phyloP scores from a whole-genome alignment of 2,888 invertebrate species.

The Nymphalis urticae region DNA sequence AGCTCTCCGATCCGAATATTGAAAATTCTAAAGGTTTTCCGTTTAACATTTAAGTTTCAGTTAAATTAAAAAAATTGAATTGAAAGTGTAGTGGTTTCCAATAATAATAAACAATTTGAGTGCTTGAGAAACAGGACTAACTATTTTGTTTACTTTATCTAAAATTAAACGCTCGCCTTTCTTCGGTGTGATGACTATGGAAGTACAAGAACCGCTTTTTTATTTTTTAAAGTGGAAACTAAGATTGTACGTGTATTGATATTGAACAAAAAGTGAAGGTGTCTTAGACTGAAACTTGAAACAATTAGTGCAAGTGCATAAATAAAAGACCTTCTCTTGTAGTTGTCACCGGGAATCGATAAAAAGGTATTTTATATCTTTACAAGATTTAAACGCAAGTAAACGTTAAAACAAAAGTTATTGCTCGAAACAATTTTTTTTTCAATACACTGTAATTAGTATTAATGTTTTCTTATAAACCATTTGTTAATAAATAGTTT shows the following conservation, averaged over 20 bases:
- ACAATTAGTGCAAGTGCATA: too few species aligned
- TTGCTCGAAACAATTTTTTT: too few species aligned
- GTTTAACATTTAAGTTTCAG: neutral
- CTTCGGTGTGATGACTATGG: conserved; percentile 11
- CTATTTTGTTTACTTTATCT: conserved; percentile 27
- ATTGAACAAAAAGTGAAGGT: too few species aligned
- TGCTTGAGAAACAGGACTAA: neutral
- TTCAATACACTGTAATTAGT: too few species aligned
- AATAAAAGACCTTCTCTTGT: conserved; percentile 18
- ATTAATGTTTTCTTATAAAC: neutral
- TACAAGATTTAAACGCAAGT: too few species aligned
- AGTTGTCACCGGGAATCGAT: conserved; percentile 16
- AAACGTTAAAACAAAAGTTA: too few species aligned
- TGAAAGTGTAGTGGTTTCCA: neutral
- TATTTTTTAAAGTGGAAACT: too few species aligned
- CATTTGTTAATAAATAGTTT: neutral
- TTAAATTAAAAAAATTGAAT: neutral
- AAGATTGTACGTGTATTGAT: too few species aligned
- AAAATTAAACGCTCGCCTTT: conserved; percentile 25
- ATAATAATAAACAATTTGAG: neutral
- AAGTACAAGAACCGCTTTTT: too few species aligned
- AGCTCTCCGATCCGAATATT: too few species aligned
- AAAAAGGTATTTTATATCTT: conserved; percentile 9
- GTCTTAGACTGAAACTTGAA: too few species aligned
- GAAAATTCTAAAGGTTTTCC: too few species aligned